Base-by-base conservation (phyloP, 2,797 vertebrate genomes). In the Yasuhikotakia modesta region DNA sequence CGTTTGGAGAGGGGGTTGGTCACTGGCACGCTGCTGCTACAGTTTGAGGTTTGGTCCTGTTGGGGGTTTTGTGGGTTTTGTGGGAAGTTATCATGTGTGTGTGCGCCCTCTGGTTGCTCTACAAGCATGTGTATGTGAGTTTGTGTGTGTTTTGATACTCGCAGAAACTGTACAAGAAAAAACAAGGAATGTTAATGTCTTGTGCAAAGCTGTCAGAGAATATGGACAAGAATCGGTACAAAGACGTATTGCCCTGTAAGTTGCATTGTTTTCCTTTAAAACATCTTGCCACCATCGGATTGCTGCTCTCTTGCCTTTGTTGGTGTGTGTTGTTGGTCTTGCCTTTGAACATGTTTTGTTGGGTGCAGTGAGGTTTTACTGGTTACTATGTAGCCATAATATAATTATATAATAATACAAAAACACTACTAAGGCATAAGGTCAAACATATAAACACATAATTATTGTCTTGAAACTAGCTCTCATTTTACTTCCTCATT, bases 221-320 rank as follows among this genome's bases (percentile, higher is more conserved):
- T 90, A 92, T 95, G 93, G 97, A 98, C 83, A 98, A 96, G 91
- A 99, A 99, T 86, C 93, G 97, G 85, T 99, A 99, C 80, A 95
- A 96, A 91, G 97, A 99, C 84, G 95, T 99, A 84, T 91, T 98
- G 76, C 97, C 97, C 76, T 99, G 97, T 99, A 87, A 98, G 96
- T 96, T 85, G 39, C 24, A 16, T 22, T 76, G 16, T 7, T 65
- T 45, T 39, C 57, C 7, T 5, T 6, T 43, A 73, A 74, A 13
- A 24, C 10, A 57, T 35, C 32, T 39, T 10, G 35, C 7, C 7
- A 39, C 35, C 35, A 39, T 39, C 35, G 11, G 35, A 39, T 39
- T 39, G 35, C 16, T 30, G 35, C 0, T 8, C 22, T 19, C 11
- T 22, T 55, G 53, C 53, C 7, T 30, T 16, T 30, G 27, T 60